Percentiles rank a stretch among this genome's conserved stretches.
Evolutionary conservation across 2,113 vertebrate genomes (phyloP).

Genomic region (Felis catus): DNA sequence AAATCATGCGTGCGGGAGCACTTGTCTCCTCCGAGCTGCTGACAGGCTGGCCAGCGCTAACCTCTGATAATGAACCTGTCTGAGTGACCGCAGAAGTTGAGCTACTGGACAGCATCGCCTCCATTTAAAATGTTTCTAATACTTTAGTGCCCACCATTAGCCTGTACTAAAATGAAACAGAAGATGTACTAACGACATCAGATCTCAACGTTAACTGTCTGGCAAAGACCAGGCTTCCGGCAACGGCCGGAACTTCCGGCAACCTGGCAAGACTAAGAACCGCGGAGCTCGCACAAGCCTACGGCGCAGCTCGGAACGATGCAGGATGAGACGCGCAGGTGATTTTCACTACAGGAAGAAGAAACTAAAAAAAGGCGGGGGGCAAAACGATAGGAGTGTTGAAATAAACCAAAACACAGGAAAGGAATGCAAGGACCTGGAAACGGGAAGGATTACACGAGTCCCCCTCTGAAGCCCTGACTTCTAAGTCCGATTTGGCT

Average conservation of each 20-base stretch:
- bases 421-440: background rate
- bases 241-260: background rate
- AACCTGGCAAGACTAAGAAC: background rate
- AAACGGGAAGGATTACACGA: background rate
- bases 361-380: background rate
- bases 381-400: background rate
- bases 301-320: background rate
- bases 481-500: background rate
- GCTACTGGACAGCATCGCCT: background rate
- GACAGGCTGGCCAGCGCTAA: background rate
- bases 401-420: background rate
- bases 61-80: background rate
- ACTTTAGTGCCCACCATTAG: background rate
- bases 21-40: background rate
- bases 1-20: background rate
- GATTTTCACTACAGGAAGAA: background rate
- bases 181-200: background rate
- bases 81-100: background rate
- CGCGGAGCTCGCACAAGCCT: too few relatives aligned
- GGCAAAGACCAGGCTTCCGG: background rate
- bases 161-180: background rate
- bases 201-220: background rate
- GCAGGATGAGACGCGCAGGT: background rate
- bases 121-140: background rate
- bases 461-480: background rate